A percentile compares a stretch with the other conserved stretches of the same genome.
These are phyloP conservation scores for Aurelia coerulea DNA, from an alignment of 30 jellyfish, hydroid and myxozoan species.

Conservation along the genomic window DNA sequence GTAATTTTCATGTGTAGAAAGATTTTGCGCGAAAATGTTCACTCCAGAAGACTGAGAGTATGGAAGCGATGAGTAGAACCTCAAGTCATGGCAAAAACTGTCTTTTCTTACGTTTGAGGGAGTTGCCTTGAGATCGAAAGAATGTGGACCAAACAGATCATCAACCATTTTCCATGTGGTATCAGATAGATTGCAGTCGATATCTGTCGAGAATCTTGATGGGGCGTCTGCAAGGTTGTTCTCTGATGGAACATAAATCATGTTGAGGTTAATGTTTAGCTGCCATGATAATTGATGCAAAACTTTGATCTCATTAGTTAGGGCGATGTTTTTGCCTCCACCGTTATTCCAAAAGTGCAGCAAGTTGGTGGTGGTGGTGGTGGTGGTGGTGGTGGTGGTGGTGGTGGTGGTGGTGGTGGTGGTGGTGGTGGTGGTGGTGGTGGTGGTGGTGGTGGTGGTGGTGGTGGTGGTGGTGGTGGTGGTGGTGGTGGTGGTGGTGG, in stretches of 20 bases:
- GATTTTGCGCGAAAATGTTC: conserved; percentile 4
- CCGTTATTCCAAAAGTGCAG: neutral
- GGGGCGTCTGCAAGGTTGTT: conserved; percentile 3
- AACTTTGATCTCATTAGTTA: neutral
- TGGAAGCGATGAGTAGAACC: neutral
- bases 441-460: too few species aligned
- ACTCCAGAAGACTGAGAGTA: too few species aligned
- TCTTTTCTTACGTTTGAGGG: conserved; percentile 6
- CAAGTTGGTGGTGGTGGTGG: neutral
- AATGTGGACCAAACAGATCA: conserved; percentile 9
- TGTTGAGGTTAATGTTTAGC: neutral
- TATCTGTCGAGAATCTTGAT: conserved; percentile 9
- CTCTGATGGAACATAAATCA: conserved; percentile 3
- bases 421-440: too few species aligned
- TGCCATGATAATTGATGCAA: neutral
- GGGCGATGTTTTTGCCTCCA: conserved; percentile 12
- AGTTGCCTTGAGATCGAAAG: conserved; percentile 14
- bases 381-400: too few species aligned
- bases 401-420: too few species aligned
- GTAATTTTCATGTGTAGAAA: neutral
- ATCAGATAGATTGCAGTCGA: conserved; percentile 23
- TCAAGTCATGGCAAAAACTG: neutral
- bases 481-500: too few species aligned
- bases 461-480: too few species aligned
- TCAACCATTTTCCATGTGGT: conserved; percentile 1